Evolutionary conservation across 1,140 invertebrate genomes (phyloP), one percentile per base, ranked within the genome.

Genomic region (Apis florea): DNA sequence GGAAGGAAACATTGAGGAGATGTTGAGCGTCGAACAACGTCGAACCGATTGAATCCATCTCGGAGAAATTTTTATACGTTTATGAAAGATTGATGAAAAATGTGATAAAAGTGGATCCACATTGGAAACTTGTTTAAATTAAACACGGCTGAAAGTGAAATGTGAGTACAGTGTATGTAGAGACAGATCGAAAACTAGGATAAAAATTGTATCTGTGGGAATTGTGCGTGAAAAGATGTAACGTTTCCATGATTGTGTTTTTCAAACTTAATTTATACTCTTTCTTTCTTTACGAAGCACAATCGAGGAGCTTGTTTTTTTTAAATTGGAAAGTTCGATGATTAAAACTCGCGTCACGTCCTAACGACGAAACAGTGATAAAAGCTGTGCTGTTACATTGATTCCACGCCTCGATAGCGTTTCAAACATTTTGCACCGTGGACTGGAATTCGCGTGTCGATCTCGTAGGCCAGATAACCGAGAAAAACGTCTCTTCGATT

Each of bases 371-470:
- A 67, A 56, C 53, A n/a, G 24, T 26, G 63, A 67, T 74, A 59
- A 63, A 75, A 81, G 59, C 31, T 9, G 19, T 2, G 21, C 5
- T 15, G 70, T 54, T 54, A 51, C 69, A 56, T 26, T 59, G 63
- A 54, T 53, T 63, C 12, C 70, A 66, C 26, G 61, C 67, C n/a
- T 58, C 59, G 79, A 74, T 80, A 66, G 31, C 15, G 31, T 67
- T 59, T 80, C 61, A 24, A 49, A 17, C 17, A 26, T 75, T 73
- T 54, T 40, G 51, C 54, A 31, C 47, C 9, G 4, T n/a, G 10
- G 26, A 54, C 61, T 40, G 31, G 24, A 64, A 31, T 47, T 74
- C 53, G 61, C 71, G 51, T 56, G 70, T 54, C 56, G 78, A 64
- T 73, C 69, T 47, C 10, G 47, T 3, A 11, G 17, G 56, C 26